A percentile compares a stretch with the other conserved stretches of the same genome.
These are phyloP conservation scores for Sorex fumeus DNA, from an alignment of 2,113 vertebrate species.

Conservation along the genomic window DNA sequence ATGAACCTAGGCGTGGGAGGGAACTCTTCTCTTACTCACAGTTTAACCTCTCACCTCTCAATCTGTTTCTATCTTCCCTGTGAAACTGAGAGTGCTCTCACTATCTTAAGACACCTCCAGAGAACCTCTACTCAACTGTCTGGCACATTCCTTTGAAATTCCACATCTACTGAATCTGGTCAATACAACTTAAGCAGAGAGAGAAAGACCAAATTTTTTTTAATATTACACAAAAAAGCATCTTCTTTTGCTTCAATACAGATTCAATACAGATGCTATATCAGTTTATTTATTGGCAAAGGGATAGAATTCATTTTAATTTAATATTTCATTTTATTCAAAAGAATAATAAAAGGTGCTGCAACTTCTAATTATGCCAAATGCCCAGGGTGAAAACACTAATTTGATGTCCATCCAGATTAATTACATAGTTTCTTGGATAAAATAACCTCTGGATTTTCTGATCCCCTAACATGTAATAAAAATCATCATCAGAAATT, in stretches of 20 bases:
- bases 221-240: neutral
- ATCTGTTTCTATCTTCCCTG: neutral
- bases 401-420: neutral
- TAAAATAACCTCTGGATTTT: neutral
- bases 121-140: neutral
- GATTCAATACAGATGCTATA: neutral
- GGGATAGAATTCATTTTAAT: neutral
- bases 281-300: conserved; percentile 29
- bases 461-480: neutral
- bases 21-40: neutral
- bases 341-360: neutral
- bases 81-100: neutral
- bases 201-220: neutral
- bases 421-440: neutral
- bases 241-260: neutral
- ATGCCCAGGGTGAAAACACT: neutral
- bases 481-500: conserved; percentile 20
- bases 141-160: conserved; percentile 39
- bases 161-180: neutral
- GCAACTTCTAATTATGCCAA: neutral
- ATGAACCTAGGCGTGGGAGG: no score
- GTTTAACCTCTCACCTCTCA: neutral
- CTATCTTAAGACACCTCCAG: neutral
- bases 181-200: neutral
- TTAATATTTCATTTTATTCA: neutral